phyloP scores from a whole-genome alignment of 2,113 vertebrate genomes.

The Callithrix jacchus region DNA sequence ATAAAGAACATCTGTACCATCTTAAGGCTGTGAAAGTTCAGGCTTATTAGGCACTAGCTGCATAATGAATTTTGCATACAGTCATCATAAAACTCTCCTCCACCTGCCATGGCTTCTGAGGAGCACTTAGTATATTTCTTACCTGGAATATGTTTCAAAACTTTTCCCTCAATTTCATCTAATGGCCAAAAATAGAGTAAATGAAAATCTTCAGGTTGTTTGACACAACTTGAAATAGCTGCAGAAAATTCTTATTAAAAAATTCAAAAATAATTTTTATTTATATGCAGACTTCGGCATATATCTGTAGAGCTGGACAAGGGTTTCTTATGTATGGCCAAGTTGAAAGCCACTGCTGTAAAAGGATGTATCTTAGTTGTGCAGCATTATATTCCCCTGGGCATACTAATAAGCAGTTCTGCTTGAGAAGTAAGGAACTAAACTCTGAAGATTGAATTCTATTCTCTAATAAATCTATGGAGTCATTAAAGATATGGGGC shows the following conservation, averaged over 20 bases:
- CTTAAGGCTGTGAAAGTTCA: slow-evolving; percentile 59
- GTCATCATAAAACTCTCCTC: slow-evolving; percentile 2
- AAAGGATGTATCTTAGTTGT: neutral
- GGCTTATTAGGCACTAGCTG: slow-evolving; percentile 41
- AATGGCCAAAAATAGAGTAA: neutral
- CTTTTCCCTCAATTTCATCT: neutral
- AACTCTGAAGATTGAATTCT: neutral
- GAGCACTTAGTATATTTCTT: neutral
- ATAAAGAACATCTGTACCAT: slow-evolving; percentile 70
- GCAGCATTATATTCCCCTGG: neutral
- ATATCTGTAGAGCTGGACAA: neutral
- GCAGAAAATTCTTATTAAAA: slow-evolving; percentile 17
- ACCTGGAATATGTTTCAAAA: neutral
- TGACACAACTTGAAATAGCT: neutral
- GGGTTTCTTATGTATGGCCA: neutral
- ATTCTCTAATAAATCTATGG: neutral
- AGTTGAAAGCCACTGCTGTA: neutral
- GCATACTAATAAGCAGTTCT: neutral
- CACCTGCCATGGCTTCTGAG: neutral
- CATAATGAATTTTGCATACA: slow-evolving; percentile 61
- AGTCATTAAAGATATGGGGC: neutral
- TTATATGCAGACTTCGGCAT: too few relatives aligned
- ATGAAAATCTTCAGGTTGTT: neutral
- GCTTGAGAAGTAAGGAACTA: neutral
- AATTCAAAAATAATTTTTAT: neutral